phyloP scores from a whole-genome alignment of 1,140 invertebrate species.

The Tetragonula clypearis region DNA sequence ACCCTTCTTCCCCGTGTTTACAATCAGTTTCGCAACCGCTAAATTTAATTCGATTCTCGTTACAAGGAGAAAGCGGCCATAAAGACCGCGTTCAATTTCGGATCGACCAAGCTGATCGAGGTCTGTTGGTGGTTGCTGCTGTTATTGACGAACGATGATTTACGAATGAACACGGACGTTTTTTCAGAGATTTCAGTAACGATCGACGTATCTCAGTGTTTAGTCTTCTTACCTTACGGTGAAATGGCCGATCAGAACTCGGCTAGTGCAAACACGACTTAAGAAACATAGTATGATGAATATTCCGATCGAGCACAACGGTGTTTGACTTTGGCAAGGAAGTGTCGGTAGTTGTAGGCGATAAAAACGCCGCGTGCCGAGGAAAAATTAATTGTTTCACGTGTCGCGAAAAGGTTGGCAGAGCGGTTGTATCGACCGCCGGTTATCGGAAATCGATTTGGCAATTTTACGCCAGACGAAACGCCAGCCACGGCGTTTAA shows the following conservation, averaged over 20 bases:
- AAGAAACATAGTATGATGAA: background rate
- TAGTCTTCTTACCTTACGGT: too few relatives aligned
- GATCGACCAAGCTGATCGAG: too few relatives aligned
- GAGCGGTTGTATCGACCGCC: background rate
- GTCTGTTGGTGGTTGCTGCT: too few relatives aligned
- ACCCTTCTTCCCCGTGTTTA: background rate
- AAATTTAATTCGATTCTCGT: background rate
- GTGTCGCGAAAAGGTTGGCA: background rate
- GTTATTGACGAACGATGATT: too few relatives aligned
- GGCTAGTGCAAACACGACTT: background rate
- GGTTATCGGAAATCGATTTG: slow-evolving; percentile 36
- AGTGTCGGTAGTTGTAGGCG: background rate
- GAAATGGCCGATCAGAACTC: background rate
- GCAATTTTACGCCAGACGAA: slow-evolving; percentile 15
- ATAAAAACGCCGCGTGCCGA: background rate
- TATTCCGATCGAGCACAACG: background rate
- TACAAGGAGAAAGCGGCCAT: background rate
- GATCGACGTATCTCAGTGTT: too few relatives aligned
- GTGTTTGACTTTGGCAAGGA: background rate
- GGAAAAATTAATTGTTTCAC: slow-evolving; percentile 34
- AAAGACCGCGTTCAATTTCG: background rate
- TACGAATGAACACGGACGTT: too few relatives aligned
- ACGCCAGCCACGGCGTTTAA: background rate
- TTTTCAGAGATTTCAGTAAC: too few relatives aligned
- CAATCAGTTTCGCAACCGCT: background rate